Evolutionary conservation across 2,888 invertebrate genomes (phyloP), one percentile per base, ranked within the genome.

Genomic region (Plusia festucae): DNA sequence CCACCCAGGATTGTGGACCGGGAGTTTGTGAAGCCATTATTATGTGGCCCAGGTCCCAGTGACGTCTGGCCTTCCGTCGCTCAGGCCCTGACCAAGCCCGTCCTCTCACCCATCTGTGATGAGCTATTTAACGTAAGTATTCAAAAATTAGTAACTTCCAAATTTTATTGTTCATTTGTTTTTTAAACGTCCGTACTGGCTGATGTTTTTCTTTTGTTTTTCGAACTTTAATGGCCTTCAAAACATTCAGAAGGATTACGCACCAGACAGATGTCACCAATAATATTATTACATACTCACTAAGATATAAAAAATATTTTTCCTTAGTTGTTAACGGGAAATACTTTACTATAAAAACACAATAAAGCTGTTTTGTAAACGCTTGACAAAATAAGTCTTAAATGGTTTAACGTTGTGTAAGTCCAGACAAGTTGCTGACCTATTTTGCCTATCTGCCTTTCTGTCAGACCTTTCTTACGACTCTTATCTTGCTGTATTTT

Each of bases 31-130:
- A 89, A 90, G 66, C 91, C 91, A 0, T 70, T 89, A 24, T 76
- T 94, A 4, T 94, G 94, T 74, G 94, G 94, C 0, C 93, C 95
- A 0, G 95, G 95, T 0, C 94, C 95, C 0, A 83, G 87, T 34
- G 90, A 94, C 60, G 60, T 92, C 2, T 91, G 89, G 88, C 94
- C 94, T 0, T 93, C 94, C 0, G 93, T 94, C 1, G 67, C 73
- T 5, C 86, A 90, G 58, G 93, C 91, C 0, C 79, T 93, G 27
- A 82, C 81, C 16, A 88, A 81, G 13, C 93, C 93, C 0, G 79
- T 92, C 2, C 44, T 94, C 8, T 77, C 91, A 2, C 89, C 93
- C 1, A 69, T 90, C 27, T 93, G 93, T 57, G 92, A 94, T 63
- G 94, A 93, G 67, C 85, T 88, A 22, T 90, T 81, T 63, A 76